Evolutionary conservation across 1,140 invertebrate genomes (phyloP), one percentile per base, ranked within the genome.

Genomic region (Drosophila prosaltans): DNA sequence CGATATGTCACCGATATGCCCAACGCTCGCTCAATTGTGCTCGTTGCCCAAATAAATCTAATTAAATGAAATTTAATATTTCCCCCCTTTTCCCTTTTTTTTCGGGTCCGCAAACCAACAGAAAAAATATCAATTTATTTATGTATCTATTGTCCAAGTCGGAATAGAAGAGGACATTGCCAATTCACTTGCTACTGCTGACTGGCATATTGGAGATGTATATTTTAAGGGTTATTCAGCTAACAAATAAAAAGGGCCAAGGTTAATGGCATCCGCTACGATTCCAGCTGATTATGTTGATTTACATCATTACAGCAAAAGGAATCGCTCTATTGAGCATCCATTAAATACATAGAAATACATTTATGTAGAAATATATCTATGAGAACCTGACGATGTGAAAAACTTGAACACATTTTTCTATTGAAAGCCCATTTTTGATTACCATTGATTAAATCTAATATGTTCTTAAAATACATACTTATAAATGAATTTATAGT

Each of bases 51-150:
- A 73, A 77, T 69, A 79, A 79, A 77, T 79, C 74, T 79, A 80
- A 80, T 78, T 78, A 80, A 80, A 80, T 70, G 71, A 78, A 80
- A 80, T 77, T 77, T 77, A 79, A 79, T 79, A 79, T 69, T 54
- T 65, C 64, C 41, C 60, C 51, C 28, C 28, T 30, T 30, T 64
- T 45, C 55, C 16, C 48, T 41, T 70, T 59, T 45, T 3, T 26
- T 36, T 36, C 32, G 3, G 32, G 45, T 21, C 21, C 21, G 16
- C 21, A 39, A 26, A n/a, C 72, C 16, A 6, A 3, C 10, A 57
- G 72, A 75, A 45, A 54, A 45, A 54, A 32, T 55, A 68, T 68
- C 61, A 62, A 61, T 69, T 68, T 32, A 63, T 63, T 63, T 63
- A 51, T 36, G 43, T 36, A 48, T 58, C 55, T 45, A 48, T 48